These are phyloP conservation scores for Drosophila kohkoa DNA, from an alignment of 1,140 invertebrate genomes.

Conservation along the genomic window DNA sequence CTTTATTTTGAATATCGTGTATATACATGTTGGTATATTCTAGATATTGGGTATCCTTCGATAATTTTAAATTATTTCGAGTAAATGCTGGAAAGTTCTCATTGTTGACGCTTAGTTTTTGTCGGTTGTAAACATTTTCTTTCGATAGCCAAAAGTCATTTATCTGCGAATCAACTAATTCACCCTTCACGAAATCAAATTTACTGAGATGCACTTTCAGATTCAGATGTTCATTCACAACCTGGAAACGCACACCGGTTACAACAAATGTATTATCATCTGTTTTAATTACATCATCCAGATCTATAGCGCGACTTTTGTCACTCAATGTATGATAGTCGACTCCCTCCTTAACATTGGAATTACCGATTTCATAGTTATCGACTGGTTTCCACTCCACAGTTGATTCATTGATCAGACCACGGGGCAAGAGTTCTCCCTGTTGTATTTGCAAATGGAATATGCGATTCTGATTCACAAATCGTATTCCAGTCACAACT, in stretches of 20 bases:
- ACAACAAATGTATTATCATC: neutral
- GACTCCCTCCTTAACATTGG: too few relatives aligned
- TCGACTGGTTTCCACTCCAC: neutral
- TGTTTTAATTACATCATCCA: neutral
- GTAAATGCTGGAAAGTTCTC: too few relatives aligned
- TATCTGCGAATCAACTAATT: neutral
- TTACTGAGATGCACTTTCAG: neutral
- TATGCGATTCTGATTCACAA: neutral
- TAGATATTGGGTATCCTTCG: too few relatives aligned
- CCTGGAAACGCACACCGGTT: neutral
- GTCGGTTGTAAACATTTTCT: too few relatives aligned
- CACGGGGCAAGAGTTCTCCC: neutral
- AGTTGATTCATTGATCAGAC: neutral
- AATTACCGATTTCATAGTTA: too few relatives aligned
- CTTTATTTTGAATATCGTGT: too few relatives aligned
- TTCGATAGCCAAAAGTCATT: too few relatives aligned
- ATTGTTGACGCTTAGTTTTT: too few relatives aligned
- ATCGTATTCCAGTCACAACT: neutral
- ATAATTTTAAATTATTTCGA: too few relatives aligned
- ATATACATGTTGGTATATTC: too few relatives aligned
- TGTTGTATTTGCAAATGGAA: constrained; percentile 11
- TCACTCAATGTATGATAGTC: neutral
- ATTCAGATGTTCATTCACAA: neutral
- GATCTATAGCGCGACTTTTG: neutral
- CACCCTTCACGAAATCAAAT: neutral